Base-by-base conservation (phyloP, 2,888 invertebrate genomes). In the Marronus borbonicus region DNA sequence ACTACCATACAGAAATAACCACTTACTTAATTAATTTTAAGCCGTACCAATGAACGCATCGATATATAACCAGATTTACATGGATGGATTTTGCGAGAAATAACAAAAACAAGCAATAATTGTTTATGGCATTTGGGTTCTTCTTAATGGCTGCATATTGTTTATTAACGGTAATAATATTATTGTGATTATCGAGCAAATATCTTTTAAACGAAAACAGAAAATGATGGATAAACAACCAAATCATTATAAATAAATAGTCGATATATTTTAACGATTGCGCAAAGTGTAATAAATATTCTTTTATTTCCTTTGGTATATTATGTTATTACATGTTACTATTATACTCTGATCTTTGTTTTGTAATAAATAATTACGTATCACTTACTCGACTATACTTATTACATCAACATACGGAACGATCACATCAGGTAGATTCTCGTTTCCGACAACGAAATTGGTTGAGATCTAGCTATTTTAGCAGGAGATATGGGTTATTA, bases 351-450 rank as follows among this genome's bases (percentile, higher is more conserved):
- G 62, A 50, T 76, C 20, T 49, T 76, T 76, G 58, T 69, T 60
- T 77, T 70, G 52, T 62, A 77, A 77, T 77, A 77, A 77, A 72
- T 58, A 58, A 36, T 58, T 72, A 36, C 12, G 72, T 58, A 72
- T 39, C 44, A 44, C 8, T 44, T 44, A 44, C 8, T 44, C 8
- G 10, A 8, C 8, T 44, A 12, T 44, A 44, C 8, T 44, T 12
- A 12, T 44, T 44, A 12, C 12, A 24, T 39, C 8, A 44, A 44
- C 2, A 0, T 44, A 44, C 50, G 36, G 64, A 49, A 50, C 31
- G 5, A 5, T 36, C 31, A 36, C 31, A 36, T 36, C 31, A 3
- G 31, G 31, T 36, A 36, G 31, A 36, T 36, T 24, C 24, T 24
- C 24, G 1, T 24, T 24, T 24, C 24, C 24, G 24, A 24, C 24